These are phyloP conservation scores for Tricholauxania praeusta DNA, from an alignment of 2,888 invertebrate species.

Conservation along the genomic window DNA sequence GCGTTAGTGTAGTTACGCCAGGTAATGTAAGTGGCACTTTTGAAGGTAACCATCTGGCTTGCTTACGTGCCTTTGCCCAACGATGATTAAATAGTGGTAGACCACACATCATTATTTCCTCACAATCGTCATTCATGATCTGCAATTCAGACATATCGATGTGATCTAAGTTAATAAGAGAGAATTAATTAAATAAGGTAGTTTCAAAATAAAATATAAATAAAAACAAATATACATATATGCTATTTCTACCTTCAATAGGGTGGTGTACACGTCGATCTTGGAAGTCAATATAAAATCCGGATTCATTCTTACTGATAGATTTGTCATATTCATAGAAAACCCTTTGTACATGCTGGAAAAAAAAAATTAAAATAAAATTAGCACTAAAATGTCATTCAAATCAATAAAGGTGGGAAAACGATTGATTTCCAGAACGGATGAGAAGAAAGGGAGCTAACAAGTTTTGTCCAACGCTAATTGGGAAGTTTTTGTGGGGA, in stretches of 20 bases:
- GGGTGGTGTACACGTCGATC: constrained; percentile 62
- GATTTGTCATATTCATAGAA: constrained; percentile 66
- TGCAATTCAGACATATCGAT: constrained; percentile 51
- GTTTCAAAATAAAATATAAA: not conserved
- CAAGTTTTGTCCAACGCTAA: no score
- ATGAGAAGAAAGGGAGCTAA: not conserved
- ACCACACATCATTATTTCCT: constrained; percentile 58
- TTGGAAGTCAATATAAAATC: constrained; percentile 69
- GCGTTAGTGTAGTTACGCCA: constrained; percentile 48
- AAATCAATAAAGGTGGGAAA: no score
- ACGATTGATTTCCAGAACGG: not conserved
- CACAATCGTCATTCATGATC: constrained; percentile 52
- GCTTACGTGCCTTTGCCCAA: constrained; percentile 51
- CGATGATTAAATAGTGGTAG: constrained; percentile 61
- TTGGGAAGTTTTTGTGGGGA: no score
- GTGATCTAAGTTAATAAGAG: constrained; percentile 37
- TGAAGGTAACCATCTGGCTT: constrained; percentile 55
- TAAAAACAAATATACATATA: not conserved
- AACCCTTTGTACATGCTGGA: constrained; percentile 68
- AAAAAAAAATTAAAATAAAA: constrained; percentile 1
- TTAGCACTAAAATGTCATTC: not conserved
- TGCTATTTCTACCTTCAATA: constrained; percentile 44
- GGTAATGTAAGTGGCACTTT: constrained; percentile 52
- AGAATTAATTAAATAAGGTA: not conserved
- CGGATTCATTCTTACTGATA: constrained; percentile 66